Percentiles rank a stretch among this genome's conserved stretches.
Conservation (phyloP, 2,888 invertebrate genomes). For the Chloroclysta siterata region DNA sequence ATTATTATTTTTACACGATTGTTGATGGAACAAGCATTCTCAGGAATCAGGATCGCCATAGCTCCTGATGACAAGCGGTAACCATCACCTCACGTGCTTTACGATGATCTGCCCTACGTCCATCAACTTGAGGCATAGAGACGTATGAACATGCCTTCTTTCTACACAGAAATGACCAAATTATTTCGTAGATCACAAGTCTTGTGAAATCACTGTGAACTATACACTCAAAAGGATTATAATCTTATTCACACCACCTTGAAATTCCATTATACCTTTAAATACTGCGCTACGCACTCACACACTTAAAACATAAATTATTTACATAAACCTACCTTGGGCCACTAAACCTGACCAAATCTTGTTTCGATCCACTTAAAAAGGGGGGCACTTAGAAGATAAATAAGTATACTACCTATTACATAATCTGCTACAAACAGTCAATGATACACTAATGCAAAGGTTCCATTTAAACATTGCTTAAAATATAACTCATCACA, state of each 20-base stretch:
- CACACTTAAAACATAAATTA: neutral
- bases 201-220: neutral
- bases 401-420: neutral
- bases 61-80: too few relatives aligned
- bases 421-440: neutral
- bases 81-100: too few relatives aligned
- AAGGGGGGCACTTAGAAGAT: neutral
- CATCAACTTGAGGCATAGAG: too few relatives aligned
- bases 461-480: too few relatives aligned
- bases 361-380: neutral
- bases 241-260: conserved; percentile 12
- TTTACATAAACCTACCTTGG: conserved; percentile 24
- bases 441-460: neutral
- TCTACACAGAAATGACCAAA: too few relatives aligned
- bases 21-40: too few relatives aligned
- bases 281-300: conserved; percentile 1
- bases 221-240: neutral
- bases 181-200: neutral
- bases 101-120: too few relatives aligned
- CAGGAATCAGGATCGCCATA: too few relatives aligned
- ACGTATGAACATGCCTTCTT: too few relatives aligned
- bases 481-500: too few relatives aligned
- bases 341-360: conserved; percentile 25
- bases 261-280: conserved; percentile 6
- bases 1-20: too few relatives aligned